Conservation (phyloP, 2,888 invertebrate species). For the Exocentrus adspersus region DNA sequence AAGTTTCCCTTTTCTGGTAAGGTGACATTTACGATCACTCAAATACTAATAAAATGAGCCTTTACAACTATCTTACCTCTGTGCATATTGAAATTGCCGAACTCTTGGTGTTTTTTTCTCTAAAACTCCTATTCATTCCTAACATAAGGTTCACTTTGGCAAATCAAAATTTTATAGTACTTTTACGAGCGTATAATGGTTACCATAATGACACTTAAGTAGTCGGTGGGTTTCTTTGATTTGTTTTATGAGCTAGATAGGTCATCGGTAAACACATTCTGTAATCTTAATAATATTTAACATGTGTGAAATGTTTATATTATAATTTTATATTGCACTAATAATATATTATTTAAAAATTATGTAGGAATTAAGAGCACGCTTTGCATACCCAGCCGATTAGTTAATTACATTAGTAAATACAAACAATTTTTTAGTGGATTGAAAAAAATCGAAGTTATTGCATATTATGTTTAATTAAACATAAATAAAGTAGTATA, state of each 20-base stretch:
- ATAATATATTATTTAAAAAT: too few species aligned
- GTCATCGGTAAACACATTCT: conserved; percentile 48
- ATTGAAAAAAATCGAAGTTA: too few species aligned
- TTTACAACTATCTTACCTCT: conserved; percentile 64
- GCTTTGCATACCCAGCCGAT: too few species aligned
- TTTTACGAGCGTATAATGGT: conserved; percentile 62
- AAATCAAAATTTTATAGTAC: conserved; percentile 59
- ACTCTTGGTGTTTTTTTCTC: conserved; percentile 33
- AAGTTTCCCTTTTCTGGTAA: conserved; percentile 58
- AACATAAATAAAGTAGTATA: neutral
- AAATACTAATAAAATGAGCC: conserved; percentile 70
- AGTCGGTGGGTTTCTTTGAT: conserved; percentile 46
- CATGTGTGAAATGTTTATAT: conserved; percentile 24
- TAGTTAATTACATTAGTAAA: too few species aligned
- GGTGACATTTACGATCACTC: conserved; percentile 70
- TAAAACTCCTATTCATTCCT: conserved; percentile 34
- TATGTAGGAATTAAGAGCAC: too few species aligned
- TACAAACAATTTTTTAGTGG: too few species aligned
- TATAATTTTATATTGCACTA: neutral
- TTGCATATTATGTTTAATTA: conserved; percentile 11
- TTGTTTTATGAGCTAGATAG: conserved; percentile 51
- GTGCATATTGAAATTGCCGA: conserved; percentile 53
- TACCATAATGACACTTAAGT: conserved; percentile 60
- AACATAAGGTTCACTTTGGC: conserved; percentile 54
- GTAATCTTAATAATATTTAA: conserved; percentile 46